phyloP scores from a whole-genome alignment of 1,140 invertebrate genomes.

The Aphelinus certus region DNA sequence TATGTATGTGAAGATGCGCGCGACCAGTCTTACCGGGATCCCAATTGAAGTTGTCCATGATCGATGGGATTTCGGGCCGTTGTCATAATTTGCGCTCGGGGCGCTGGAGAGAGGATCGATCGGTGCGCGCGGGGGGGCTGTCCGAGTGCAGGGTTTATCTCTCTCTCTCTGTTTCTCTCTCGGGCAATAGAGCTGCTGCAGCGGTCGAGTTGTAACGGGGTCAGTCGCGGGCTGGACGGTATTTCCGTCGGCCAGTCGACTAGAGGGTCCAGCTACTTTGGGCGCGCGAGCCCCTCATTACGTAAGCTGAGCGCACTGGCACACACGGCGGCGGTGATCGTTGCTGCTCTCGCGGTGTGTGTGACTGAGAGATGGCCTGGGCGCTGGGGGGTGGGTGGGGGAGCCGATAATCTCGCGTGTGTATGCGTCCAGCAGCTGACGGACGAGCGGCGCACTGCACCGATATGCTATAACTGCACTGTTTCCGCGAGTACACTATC shows the following conservation, averaged over 20 bases:
- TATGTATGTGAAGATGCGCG: too few species aligned
- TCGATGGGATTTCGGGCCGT: constrained; percentile 54
- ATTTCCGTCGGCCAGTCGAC: constrained; percentile 20
- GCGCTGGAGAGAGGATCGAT: constrained; percentile 9
- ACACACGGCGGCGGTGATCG: constrained; percentile 33
- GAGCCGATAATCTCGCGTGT: too few species aligned
- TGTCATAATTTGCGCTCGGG: constrained; percentile 64
- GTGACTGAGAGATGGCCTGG: too few species aligned
- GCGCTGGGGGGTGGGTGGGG: too few species aligned
- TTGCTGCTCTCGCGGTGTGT: constrained; percentile 20
- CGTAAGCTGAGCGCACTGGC: constrained; percentile 50
- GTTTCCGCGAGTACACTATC: too few species aligned
- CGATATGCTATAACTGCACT: too few species aligned
- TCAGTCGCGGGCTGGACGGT: constrained; percentile 51
- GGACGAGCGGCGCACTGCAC: too few species aligned
- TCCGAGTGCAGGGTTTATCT: background rate
- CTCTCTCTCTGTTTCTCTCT: too few species aligned
- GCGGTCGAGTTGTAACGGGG: constrained; percentile 47
- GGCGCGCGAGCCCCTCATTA: constrained; percentile 58
- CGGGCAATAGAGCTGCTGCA: background rate
- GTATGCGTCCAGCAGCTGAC: too few species aligned
- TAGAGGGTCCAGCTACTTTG: constrained; percentile 12
- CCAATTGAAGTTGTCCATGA: constrained; percentile 72
- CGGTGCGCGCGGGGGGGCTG: background rate
- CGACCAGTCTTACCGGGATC: constrained; percentile 68